These are phyloP conservation scores for Pantala flavescens DNA, from an alignment of 1,140 invertebrate species.

Conservation along the genomic window DNA sequence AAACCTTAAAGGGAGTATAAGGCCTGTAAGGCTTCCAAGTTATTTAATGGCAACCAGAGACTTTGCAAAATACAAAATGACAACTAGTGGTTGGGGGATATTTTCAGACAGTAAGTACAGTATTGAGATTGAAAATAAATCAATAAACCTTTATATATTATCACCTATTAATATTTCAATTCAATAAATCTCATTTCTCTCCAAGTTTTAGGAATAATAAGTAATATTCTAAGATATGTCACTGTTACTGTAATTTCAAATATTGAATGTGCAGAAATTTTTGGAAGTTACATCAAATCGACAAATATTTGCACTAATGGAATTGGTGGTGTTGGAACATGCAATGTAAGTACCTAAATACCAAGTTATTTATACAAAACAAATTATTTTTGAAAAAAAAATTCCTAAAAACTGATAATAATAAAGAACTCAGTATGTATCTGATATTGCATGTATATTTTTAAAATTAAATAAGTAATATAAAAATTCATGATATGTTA, in stretches of 20 bases:
- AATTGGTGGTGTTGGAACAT: constrained; percentile 13
- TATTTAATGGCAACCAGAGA: too few species aligned
- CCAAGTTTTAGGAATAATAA: neutral
- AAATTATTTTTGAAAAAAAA: too few species aligned
- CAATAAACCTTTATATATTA: neutral
- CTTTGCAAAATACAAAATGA: too few species aligned
- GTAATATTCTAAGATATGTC: neutral
- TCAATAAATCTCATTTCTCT: neutral
- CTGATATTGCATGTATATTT: neutral
- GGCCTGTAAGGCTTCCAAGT: too few species aligned
- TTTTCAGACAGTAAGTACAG: constrained; percentile 17
- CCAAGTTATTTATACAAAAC: too few species aligned
- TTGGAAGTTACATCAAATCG: neutral
- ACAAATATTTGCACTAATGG: constrained; percentile 14
- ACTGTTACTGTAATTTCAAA: constrained; percentile 16
- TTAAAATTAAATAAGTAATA: too few species aligned
- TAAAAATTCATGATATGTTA: too few species aligned
- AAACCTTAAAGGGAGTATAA: too few species aligned
- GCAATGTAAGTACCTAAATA: constrained; percentile 18
- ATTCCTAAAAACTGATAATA: too few species aligned
- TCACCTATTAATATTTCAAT: neutral
- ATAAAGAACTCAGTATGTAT: too few species aligned
- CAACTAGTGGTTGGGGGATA: constrained; percentile 21
- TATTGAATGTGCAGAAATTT: neutral
- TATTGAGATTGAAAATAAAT: neutral